Conservation (phyloP, 1,140 invertebrate species). For the Drosophila murphyi region DNA sequence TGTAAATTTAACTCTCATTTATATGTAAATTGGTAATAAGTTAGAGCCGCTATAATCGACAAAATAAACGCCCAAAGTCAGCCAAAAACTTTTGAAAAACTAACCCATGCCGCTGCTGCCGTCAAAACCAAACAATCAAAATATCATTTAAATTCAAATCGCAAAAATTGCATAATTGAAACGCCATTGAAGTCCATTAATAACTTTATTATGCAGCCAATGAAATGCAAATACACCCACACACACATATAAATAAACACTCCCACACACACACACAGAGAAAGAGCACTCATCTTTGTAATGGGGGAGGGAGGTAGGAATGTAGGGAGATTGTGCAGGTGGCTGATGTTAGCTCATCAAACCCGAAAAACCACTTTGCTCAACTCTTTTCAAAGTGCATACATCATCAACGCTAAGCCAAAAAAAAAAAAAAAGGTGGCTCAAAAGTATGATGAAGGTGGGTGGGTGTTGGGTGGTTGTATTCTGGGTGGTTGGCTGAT, state of each 20-base stretch:
- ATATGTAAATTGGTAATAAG: constrained; percentile 7
- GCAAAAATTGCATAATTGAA: constrained; percentile 81
- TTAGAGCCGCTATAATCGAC: constrained; percentile 12
- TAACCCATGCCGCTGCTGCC: constrained; percentile 18
- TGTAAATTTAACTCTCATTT: background rate
- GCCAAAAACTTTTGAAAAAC: constrained; percentile 13
- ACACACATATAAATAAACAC: constrained; percentile 40
- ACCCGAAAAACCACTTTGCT: constrained; percentile 81
- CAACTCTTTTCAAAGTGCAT: constrained; percentile 82
- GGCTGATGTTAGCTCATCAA: constrained; percentile 80
- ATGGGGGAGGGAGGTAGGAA: background rate
- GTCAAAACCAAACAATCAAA: constrained; percentile 70
- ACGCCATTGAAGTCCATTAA: constrained; percentile 81
- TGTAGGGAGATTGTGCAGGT: background rate
- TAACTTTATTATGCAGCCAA: constrained; percentile 76
- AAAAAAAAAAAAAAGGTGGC: constrained; percentile 77
- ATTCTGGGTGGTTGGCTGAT: constrained; percentile 3
- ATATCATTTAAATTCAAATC: constrained; percentile 82
- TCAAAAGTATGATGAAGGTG: constrained; percentile 49
- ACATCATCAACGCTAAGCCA: constrained; percentile 81
- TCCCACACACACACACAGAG: constrained; percentile 15
- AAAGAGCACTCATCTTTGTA: constrained; percentile 43
- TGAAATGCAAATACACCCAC: constrained; percentile 59
- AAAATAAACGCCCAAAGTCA: constrained; percentile 15
- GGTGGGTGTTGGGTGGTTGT: constrained; percentile 5